Base-by-base conservation (phyloP, 92 coral and sea anemone species). In the Diadumene lineata region DNA sequence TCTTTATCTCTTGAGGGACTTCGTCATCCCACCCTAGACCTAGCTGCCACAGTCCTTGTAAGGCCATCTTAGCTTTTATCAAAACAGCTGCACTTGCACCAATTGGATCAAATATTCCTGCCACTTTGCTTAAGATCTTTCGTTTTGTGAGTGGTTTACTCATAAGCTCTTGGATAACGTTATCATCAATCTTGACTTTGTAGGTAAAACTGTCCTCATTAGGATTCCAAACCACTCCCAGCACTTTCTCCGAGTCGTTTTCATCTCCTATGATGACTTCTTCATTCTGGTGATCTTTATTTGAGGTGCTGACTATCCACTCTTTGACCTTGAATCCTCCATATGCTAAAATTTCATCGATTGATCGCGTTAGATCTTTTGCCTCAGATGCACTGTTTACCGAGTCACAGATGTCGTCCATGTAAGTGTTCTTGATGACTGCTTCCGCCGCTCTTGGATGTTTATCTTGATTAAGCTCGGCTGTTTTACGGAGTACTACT, bases 401-500 rank as follows among this genome's bases (percentile, higher is more conserved):
- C 11, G 91, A 75, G 56, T 86, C 75, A 64, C 90, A 86, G 33
- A 86, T 86, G 69, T 81, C 90, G 34, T 86, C 86, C 86, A 86
- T 76, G 68, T 86, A 86, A 10, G 68, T 63, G 65, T 86, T 79
- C 32, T 82, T 77, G 53, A 72, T 86, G 3, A 86, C 55, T 19
- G 75, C 80, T 33, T 86, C 68, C 27, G 91, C 84, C 58, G 91
- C 91, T 26, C 72, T 65, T 44, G 87, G 91, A 60, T 77, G 65
- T 27, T 24, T 11, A 30, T 86, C 76, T 38, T 76, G 68, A 31
- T 70, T 56, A 33, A 70, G 71, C 23, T 86, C 84, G 23, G 91
- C 91, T 26, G 91, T 81, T 44, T 86, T 86, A 30, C 73, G 31
- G 46, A 87, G 44, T 31, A 82, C 87, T 61, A 43, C 74, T 43